These are phyloP conservation scores for Echinometra lucunter DNA, from an alignment of 53 echinoderm and acorn worm species.

Conservation along the genomic window DNA sequence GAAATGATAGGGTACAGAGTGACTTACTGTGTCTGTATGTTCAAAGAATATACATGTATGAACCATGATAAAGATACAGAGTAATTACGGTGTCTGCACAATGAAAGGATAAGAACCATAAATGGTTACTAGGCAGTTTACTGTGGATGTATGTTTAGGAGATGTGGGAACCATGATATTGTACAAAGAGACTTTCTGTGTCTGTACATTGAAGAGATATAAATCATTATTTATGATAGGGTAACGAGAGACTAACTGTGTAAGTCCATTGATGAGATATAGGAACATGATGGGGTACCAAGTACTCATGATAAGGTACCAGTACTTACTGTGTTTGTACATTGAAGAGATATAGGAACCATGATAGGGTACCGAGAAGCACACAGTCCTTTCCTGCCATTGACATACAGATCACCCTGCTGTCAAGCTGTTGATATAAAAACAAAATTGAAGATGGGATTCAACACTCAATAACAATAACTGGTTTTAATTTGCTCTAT, in stretches of 20 bases:
- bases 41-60: conserved; percentile 86
- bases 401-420: conserved; percentile 92
- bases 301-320: no score
- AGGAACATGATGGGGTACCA: background rate
- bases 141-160: conserved; percentile 78
- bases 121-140: conserved; percentile 61
- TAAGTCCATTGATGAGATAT: background rate
- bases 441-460: no score
- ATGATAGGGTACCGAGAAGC: conserved; percentile 93
- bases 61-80: conserved; percentile 96
- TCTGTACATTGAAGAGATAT: conserved; percentile 82
- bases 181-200: conserved; percentile 73
- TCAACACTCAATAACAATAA: no score
- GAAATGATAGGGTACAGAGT: background rate
- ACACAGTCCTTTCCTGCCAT: conserved; percentile 89
- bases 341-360: conserved; percentile 91
- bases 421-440: conserved; percentile 78
- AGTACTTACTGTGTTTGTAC: conserved; percentile 84
- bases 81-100: background rate
- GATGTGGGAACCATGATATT: conserved; percentile 77
- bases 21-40: conserved; percentile 79
- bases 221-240: conserved; percentile 72
- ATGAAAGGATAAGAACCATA: background rate
- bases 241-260: background rate
- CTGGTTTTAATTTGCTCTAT: no score